A percentile compares a stretch with the other conserved stretches of the same genome.
Conservation (phyloP, 2,113 vertebrate genomes). For the Solenodon paradoxus region DNA sequence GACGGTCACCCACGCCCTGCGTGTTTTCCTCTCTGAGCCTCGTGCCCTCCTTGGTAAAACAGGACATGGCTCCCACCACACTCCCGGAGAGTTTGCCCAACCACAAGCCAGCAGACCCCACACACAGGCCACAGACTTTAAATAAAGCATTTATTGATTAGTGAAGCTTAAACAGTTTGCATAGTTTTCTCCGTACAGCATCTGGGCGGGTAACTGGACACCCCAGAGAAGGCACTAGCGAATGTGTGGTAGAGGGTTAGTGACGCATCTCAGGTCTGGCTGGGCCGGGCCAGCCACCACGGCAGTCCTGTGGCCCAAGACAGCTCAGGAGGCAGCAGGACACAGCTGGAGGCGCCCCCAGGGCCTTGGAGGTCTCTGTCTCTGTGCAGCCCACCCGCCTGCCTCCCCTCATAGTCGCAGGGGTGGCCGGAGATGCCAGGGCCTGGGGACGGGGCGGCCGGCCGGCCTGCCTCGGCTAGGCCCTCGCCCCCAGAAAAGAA, state of each 20-base stretch:
- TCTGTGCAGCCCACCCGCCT: not conserved
- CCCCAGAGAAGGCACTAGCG: constrained; percentile 81
- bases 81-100: too few relatives aligned
- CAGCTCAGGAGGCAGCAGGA: not conserved
- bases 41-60: not conserved
- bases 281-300: not conserved
- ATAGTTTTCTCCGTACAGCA: constrained; percentile 83
- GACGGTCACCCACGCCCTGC: fast-evolving
- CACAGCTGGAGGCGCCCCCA: not conserved
- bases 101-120: not conserved
- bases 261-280: not conserved
- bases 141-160: constrained; percentile 89
- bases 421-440: not conserved
- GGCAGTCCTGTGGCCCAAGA: not conserved
- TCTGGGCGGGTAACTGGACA: constrained; percentile 68
- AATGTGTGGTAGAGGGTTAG: not conserved
- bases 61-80: too few relatives aligned
- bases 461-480: not conserved
- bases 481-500: not conserved
- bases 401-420: not conserved
- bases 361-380: not conserved
- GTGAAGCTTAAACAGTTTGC: constrained; percentile 84
- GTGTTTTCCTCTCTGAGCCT: not conserved
- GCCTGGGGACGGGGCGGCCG: too few relatives aligned
- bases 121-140: constrained; percentile 73